These are phyloP conservation scores for Ptilonorhynchus violaceus DNA, from an alignment of 2,113 vertebrate species.

Conservation along the genomic window DNA sequence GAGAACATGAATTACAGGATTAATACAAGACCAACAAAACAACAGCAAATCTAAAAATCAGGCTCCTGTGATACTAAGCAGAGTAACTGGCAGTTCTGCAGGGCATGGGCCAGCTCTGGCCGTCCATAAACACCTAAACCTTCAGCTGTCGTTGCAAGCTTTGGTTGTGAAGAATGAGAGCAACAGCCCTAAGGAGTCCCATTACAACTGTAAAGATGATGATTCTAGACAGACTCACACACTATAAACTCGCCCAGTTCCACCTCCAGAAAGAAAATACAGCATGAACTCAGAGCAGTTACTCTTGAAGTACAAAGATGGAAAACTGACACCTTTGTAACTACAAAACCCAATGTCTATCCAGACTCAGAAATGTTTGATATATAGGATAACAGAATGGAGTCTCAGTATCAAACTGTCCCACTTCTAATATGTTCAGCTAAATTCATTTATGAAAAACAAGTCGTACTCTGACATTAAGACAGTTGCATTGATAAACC, in stretches of 20 bases:
- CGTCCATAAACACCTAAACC: not conserved
- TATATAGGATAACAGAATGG: not conserved
- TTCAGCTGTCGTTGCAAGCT: not conserved
- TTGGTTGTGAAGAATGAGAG: not conserved
- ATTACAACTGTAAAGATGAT: not conserved
- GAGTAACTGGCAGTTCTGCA: not conserved
- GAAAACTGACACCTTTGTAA: not conserved
- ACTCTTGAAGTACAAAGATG: not conserved
- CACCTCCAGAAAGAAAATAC: not conserved
- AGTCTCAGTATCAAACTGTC: not conserved
- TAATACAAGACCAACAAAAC: not conserved
- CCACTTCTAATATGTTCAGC: not conserved
- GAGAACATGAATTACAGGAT: not conserved
- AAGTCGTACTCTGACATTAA: not conserved
- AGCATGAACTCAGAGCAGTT: not conserved
- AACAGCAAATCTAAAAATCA: slow-evolving; percentile 1
- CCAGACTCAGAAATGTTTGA: not conserved
- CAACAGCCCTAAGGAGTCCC: not conserved
- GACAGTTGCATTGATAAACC: not conserved
- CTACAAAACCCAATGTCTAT: not conserved
- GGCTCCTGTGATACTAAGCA: not conserved
- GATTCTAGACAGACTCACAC: not conserved
- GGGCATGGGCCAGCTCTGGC: not conserved
- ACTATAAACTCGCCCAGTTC: not conserved
- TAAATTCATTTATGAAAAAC: not conserved